Percentiles rank a stretch among this genome's conserved stretches.
These are phyloP conservation scores for Ptychadena robeensis DNA, from an alignment of 2,797 vertebrate species.

Conservation along the genomic window DNA sequence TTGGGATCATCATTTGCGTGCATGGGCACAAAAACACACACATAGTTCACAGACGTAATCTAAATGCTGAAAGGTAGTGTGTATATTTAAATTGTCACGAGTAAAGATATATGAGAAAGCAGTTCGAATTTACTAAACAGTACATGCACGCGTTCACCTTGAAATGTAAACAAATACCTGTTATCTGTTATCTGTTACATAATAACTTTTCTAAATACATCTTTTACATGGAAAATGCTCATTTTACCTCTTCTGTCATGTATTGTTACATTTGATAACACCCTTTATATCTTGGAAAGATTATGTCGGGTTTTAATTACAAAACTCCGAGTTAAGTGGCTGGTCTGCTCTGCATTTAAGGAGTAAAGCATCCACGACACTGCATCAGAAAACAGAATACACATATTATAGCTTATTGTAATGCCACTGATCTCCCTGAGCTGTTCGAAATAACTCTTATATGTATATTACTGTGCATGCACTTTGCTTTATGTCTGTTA, in stretches of 20 bases:
- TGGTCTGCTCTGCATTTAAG: neutral
- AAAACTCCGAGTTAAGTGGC: neutral
- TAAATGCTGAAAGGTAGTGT: neutral
- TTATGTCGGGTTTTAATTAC: neutral
- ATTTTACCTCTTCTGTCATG: neutral
- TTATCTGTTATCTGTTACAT: neutral
- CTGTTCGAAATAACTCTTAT: slow-evolving; percentile 33
- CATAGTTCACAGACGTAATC: neutral
- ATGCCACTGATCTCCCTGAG: slow-evolving; percentile 1
- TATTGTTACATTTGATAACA: neutral
- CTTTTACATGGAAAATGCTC: neutral
- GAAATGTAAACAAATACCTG: neutral
- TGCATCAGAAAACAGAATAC: neutral
- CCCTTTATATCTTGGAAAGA: neutral
- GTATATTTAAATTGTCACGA: neutral
- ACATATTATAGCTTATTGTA: slow-evolving; percentile 12
- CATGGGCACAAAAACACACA: neutral
- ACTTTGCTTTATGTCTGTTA: slow-evolving; percentile 23
- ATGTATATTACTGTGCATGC: slow-evolving; percentile 13
- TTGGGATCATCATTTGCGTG: neutral
- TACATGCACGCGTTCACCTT: neutral
- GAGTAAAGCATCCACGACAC: neutral
- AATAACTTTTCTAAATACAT: neutral
- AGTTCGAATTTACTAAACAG: neutral
- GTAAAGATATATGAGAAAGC: neutral